Base-by-base conservation (phyloP, 1,140 invertebrate species). In the Anastatus disparis region DNA sequence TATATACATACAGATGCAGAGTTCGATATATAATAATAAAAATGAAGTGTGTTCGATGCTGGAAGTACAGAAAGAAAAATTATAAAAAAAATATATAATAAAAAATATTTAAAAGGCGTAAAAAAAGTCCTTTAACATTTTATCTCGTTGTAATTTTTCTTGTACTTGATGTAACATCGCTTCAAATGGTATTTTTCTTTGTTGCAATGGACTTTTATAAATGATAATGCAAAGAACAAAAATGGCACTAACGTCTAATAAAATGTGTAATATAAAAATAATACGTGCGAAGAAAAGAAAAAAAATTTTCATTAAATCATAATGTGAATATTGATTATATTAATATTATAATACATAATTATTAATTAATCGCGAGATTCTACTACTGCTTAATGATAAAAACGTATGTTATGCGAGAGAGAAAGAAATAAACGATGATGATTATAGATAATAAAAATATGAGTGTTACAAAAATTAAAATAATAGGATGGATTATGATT, bases 381-480 rank as follows among this genome's bases (percentile, higher is more conserved):
- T 74, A 52, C n/a, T 74, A 76, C 66, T 67, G 70, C 55, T 55
- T 59, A 48, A n/a, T n/a, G n/a, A n/a, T n/a, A n/a, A 56, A 63
- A 38, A 17, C 50, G 40, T 52, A 59, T 66, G 53, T 52, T 61
- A 27, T 20, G 13, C 10, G 55, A 44, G 44, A 48, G 29, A 46
- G 29, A 44, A n/a, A n/a, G n/a, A n/a, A n/a, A n/a, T n/a, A n/a
- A n/a, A n/a, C n/a, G n/a, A n/a, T n/a, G n/a, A n/a, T 53, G 40
- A 58, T 65, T 69, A 31, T 27, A 56, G 17, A 50, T 27, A 40
- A 50, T 17, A 68, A 73, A n/a, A 72, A 75, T 73, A 70, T 40
- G 65, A 69, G 68, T 72, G 71, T 71, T 67, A 74, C 58, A 71
- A 73, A 76, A n/a, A n/a, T 72, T 72, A 68, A 77, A n/a, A n/a